phyloP scores from a whole-genome alignment of 2,888 invertebrate species.

The Eretmocerus hayati region DNA sequence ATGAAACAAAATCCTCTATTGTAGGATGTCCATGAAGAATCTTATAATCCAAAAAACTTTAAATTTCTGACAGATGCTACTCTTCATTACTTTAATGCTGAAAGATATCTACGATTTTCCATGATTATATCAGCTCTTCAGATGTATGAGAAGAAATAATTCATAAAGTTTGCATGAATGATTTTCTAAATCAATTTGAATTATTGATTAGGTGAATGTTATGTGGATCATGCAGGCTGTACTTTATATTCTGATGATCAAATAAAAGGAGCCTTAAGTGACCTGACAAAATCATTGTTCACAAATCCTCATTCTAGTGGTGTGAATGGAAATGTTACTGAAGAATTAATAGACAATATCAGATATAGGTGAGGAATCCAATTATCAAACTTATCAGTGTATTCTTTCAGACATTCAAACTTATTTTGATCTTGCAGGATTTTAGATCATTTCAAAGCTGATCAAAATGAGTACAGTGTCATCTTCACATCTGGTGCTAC shows the following conservation, averaged over 20 bases:
- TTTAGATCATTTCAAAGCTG: slow-evolving; percentile 78
- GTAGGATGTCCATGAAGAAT: too few relatives aligned
- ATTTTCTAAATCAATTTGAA: neutral
- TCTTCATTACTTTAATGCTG: too few relatives aligned
- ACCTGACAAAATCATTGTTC: slow-evolving; percentile 67
- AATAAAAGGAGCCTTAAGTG: slow-evolving; percentile 57
- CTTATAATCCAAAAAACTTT: too few relatives aligned
- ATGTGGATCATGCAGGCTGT: slow-evolving; percentile 86
- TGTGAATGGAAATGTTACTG: slow-evolving; percentile 69
- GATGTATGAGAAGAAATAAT: neutral
- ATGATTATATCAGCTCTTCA: too few relatives aligned
- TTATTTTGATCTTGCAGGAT: slow-evolving; percentile 53
- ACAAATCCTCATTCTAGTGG: slow-evolving; percentile 83
- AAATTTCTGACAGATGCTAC: too few relatives aligned
- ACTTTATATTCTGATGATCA: slow-evolving; percentile 74
- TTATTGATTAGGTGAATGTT: slow-evolving; percentile 56
- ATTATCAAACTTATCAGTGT: neutral
- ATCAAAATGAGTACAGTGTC: slow-evolving; percentile 71
- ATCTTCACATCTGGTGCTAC: slow-evolving; percentile 96
- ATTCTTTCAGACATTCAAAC: neutral
- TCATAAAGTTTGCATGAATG: neutral
- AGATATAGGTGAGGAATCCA: slow-evolving; percentile 47
- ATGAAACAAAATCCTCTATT: too few relatives aligned
- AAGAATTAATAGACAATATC: slow-evolving; percentile 77
- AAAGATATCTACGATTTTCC: too few relatives aligned